Percentiles rank a stretch among this genome's conserved stretches.
Evolutionary conservation across 2,888 invertebrate genomes (phyloP).

Genomic region (Pocota personata): DNA sequence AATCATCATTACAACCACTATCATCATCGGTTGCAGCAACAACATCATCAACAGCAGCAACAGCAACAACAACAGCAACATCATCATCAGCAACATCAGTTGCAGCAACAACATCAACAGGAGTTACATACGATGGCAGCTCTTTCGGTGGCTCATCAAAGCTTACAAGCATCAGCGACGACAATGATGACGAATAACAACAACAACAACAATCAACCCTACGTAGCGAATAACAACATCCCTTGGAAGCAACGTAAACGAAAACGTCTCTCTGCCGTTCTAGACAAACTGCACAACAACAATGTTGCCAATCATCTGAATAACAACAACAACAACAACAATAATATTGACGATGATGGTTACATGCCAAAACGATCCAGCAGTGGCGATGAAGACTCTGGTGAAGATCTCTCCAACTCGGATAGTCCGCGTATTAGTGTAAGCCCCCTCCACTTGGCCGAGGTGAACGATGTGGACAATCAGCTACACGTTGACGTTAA

Average conservation of each 20-base stretch:
- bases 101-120: slow-evolving; percentile 77
- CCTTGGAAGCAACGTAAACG: slow-evolving; percentile 89
- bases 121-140: slow-evolving; percentile 80
- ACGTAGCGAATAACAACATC: slow-evolving; percentile 86
- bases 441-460: slow-evolving; percentile 79
- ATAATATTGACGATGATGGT: slow-evolving; percentile 75
- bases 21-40: slow-evolving; percentile 75
- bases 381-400: slow-evolving; percentile 78
- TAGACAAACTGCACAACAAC: slow-evolving; percentile 88
- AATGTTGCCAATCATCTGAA: slow-evolving; percentile 82
- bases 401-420: slow-evolving; percentile 78
- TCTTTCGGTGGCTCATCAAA: slow-evolving; percentile 68
- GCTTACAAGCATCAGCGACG: slow-evolving; percentile 38
- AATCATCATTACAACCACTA: slow-evolving; percentile 76
- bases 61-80: slow-evolving; percentile 47
- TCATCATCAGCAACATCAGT: slow-evolving; percentile 74
- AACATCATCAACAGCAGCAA: slow-evolving; percentile 76
- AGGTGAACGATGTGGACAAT: slow-evolving; percentile 78
- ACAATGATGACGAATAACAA: slow-evolving; percentile 58
- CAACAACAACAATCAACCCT: slow-evolving; percentile 85
- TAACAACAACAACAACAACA: slow-evolving; percentile 79
- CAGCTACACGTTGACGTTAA: slow-evolving; percentile 82
- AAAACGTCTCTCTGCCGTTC: slow-evolving; percentile 90
- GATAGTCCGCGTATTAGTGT: slow-evolving; percentile 81
- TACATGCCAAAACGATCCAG: slow-evolving; percentile 75